Evolutionary conservation across 2,113 vertebrate genomes (phyloP).

Genomic region (Myrmecophaga tridactyla): DNA sequence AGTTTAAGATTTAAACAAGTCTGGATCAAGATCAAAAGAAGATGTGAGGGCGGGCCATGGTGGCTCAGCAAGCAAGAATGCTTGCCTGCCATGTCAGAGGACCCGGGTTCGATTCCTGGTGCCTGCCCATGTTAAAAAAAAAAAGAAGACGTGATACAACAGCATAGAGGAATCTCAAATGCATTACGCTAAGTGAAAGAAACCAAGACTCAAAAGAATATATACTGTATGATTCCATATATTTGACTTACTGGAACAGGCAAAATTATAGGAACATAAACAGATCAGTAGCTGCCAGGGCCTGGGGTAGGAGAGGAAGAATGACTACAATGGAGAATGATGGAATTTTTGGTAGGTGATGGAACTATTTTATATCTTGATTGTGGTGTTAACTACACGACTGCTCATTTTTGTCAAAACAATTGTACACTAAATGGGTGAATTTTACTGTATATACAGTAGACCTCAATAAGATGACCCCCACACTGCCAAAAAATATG

Average conservation of each 20-base stretch:
- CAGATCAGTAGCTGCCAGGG: neutral
- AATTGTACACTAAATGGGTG: neutral
- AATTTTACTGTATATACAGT: conserved; percentile 24
- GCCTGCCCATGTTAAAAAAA: no score
- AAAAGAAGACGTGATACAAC: neutral
- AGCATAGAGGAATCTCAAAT: neutral
- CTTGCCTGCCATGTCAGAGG: no score
- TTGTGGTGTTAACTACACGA: neutral
- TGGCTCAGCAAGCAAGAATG: no score
- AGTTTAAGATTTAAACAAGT: conserved; percentile 34
- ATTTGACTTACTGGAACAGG: neutral
- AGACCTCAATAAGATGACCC: conserved; percentile 16
- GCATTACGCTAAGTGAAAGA: neutral
- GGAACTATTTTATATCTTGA: neutral
- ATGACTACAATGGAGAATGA: neutral
- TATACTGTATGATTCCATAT: neutral
- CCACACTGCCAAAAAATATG: neutral
- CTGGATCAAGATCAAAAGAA: conserved; percentile 11
- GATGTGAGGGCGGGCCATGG: no score
- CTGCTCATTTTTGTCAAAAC: neutral
- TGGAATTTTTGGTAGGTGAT: neutral
- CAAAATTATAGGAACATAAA: neutral
- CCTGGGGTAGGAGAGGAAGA: neutral
- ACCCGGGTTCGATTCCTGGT: no score
- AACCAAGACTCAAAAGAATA: neutral